Evolutionary conservation across 2,797 vertebrate species (phyloP).

Genomic region (Atherinosoma microstoma): DNA sequence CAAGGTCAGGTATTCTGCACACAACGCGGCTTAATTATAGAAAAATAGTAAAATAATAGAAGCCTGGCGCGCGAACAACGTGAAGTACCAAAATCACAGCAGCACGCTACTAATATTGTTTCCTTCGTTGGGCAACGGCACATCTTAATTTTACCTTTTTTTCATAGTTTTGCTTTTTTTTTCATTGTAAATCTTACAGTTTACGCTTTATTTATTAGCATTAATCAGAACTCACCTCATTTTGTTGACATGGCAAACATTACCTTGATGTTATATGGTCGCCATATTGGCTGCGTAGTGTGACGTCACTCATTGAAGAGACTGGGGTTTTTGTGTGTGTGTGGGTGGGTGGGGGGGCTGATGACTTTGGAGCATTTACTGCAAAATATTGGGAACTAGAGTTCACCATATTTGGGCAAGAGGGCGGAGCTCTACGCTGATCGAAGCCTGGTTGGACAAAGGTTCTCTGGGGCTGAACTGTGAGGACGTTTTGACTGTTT

Average conservation of each 20-base stretch:
- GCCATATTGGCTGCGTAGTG: slow-evolving; percentile 54
- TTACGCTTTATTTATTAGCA: neutral
- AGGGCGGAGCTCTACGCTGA: neutral
- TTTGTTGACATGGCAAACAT: slow-evolving; percentile 17
- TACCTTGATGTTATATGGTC: slow-evolving; percentile 4
- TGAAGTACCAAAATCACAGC: neutral
- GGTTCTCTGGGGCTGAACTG: no score
- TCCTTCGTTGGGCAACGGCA: neutral
- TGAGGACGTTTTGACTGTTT: no score
- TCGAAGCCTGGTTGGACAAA: slow-evolving; percentile 1
- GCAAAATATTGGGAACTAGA: no score
- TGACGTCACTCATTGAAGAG: neutral
- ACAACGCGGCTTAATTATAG: no score
- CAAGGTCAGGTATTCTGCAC: no score
- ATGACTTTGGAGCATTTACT: no score
- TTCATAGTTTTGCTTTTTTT: neutral
- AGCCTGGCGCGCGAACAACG: neutral
- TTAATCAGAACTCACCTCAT: slow-evolving; percentile 66
- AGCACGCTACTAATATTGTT: neutral
- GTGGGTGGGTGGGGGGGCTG: neutral
- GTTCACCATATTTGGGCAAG: neutral
- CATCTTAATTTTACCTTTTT: neutral
- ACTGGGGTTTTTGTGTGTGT: neutral
- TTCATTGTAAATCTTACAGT: neutral
- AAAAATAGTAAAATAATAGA: neutral